Base-by-base conservation (phyloP, 2,113 vertebrate species). In the Campylomormyrus tamandua region DNA sequence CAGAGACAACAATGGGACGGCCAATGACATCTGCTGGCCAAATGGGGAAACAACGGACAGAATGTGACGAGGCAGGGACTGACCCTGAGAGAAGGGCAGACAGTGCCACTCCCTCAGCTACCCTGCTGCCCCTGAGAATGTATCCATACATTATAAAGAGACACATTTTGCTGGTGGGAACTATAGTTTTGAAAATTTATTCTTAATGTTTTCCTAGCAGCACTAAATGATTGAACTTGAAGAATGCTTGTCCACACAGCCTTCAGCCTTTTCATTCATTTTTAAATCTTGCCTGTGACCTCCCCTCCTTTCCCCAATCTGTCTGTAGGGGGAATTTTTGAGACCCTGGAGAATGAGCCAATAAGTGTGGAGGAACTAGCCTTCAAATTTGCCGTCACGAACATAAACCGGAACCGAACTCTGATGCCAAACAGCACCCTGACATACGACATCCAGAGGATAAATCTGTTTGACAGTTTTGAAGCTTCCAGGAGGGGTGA, bases 401-500 rank as follows among this genome's bases (percentile, higher is more conserved):
- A 97, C 94, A 98, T 99, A 93, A 99, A 99, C 93, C 96, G 98
- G 94, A 99, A 99, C 94, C 96, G 97, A 95, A 98, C 97, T 89
- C 94, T 99, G 95, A 98, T 99, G 98, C 98, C 98, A 94, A 99
- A 99, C 95, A 98, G 96, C 92, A 99, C 98, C 15, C 95, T 99
- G 95, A 99, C 98, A 94, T 99, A 99, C 3, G 98, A 99, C 95
- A 97, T 99, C 94, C 98, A 99, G 97, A 97, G 97, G 95, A 98
- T 99, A 96, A 99, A 98, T 94, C 95, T 98, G 53, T 99, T 98
- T 70, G 98, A 99, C 95, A 99, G 98, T 90, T 99, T 99, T 90
- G 98, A 99, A 94, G 98, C 98, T 89, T 99, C 98, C 0, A 96
- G 97, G 91, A 96, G 97, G 98, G 98, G 98, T 99, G 96, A 95